These are phyloP conservation scores for Hedychridium roseum DNA, from an alignment of 2,888 invertebrate species.

Conservation along the genomic window DNA sequence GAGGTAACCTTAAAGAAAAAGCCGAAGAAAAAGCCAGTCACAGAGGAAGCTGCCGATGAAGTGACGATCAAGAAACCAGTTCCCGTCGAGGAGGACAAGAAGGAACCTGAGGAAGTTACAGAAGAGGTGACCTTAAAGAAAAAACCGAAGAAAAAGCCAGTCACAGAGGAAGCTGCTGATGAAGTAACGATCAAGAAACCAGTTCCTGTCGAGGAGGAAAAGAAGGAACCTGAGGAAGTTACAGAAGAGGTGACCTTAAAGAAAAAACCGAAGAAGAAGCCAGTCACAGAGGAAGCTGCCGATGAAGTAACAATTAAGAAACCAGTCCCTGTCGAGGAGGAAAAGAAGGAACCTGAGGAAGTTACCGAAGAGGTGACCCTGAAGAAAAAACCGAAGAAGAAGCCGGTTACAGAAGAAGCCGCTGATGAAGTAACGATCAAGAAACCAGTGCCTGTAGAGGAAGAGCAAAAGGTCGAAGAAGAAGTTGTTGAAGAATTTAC, in stretches of 20 bases:
- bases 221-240: constrained; percentile 55
- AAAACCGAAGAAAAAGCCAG: constrained; percentile 42
- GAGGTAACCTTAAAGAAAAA: constrained; percentile 44
- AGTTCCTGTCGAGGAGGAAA: constrained; percentile 28
- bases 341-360: constrained; percentile 50
- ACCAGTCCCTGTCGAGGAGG: constrained; percentile 37
- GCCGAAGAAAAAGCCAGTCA: constrained; percentile 40
- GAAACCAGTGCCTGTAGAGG: constrained; percentile 37
- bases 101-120: constrained; percentile 38
- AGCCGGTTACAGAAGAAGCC: constrained; percentile 45
- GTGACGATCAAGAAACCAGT: constrained; percentile 38
- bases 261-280: constrained; percentile 40
- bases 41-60: constrained; percentile 45
- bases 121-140: constrained; percentile 45
- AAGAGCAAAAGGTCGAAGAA: constrained; percentile 43
- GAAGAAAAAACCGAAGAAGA: constrained; percentile 60
- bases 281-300: constrained; percentile 31
- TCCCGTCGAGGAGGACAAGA: constrained; percentile 46
- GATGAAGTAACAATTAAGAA: constrained; percentile 44
- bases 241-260: constrained; percentile 26
- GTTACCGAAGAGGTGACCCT: constrained; percentile 42
- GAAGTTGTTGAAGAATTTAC: constrained; percentile 66
- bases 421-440: constrained; percentile 49
- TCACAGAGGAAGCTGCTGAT: constrained; percentile 38
- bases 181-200: constrained; percentile 48